A percentile compares a stretch with the other conserved stretches of the same genome.
Conservation (phyloP, 2,888 invertebrate genomes). For the Melinaea menophilus region DNA sequence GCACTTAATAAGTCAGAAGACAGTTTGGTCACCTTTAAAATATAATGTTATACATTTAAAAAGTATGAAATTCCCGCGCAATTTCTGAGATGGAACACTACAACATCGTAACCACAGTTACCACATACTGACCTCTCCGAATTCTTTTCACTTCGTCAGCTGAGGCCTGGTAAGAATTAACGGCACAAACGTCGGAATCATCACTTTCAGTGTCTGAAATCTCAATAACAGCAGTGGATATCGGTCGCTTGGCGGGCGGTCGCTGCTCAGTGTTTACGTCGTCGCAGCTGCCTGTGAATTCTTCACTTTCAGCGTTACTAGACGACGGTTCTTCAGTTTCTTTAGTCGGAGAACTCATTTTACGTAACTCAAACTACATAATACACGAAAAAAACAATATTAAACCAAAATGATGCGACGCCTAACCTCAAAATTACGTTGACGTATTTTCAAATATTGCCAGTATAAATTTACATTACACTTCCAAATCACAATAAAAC, state of each 20-base stretch:
- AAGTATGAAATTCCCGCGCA: conserved; percentile 55
- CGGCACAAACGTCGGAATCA: conserved; percentile 74
- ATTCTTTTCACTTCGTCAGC: conserved; percentile 73
- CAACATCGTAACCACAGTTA: conserved; percentile 23
- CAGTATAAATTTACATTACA: conserved; percentile 24
- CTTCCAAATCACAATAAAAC: neutral
- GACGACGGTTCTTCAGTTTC: conserved; percentile 63
- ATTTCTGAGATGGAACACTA: conserved; percentile 26
- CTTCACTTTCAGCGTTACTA: conserved; percentile 44
- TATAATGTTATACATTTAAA: conserved; percentile 2
- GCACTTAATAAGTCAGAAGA: neutral
- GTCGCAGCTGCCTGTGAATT: conserved; percentile 37
- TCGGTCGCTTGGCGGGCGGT: conserved; percentile 67
- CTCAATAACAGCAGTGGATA: conserved; percentile 60
- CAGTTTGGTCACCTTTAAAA: neutral
- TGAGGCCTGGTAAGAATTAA: conserved; percentile 70
- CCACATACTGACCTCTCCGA: conserved; percentile 57
- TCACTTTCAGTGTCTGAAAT: conserved; percentile 73
- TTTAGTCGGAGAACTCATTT: conserved; percentile 67
- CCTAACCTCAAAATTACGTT: conserved; percentile 69
- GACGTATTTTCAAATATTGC: conserved; percentile 46
- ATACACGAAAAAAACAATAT: conserved; percentile 62
- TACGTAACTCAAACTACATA: conserved; percentile 61
- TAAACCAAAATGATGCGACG: conserved; percentile 63
- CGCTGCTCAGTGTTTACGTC: conserved; percentile 43